A percentile compares a stretch with the other conserved stretches of the same genome.
phyloP scores from a whole-genome alignment of 2,888 invertebrate species.

The Monoplex corrugatus region DNA sequence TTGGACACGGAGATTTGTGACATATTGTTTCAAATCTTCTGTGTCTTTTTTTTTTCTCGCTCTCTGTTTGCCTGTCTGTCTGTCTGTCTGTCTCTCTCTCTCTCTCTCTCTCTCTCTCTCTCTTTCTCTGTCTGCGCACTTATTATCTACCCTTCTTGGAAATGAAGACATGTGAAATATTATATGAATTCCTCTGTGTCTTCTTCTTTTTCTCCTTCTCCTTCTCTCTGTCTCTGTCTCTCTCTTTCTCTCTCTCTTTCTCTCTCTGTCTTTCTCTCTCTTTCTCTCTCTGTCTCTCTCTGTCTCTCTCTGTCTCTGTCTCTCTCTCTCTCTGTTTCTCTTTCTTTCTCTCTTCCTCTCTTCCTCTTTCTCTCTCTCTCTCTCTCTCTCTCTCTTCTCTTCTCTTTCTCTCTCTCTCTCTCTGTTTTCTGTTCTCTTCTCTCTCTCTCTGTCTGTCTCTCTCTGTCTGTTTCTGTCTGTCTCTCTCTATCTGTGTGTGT shows the following conservation, averaged over 20 bases:
- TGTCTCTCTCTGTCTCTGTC: neutral
- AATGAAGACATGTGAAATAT: no score
- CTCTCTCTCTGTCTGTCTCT: no score
- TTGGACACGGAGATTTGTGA: no score
- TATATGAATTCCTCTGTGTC: no score
- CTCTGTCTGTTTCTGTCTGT: neutral
- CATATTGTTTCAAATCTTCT: no score
- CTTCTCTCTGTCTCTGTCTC: neutral
- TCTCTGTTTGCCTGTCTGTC: neutral
- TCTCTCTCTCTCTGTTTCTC: neutral
- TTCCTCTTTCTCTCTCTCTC: neutral
- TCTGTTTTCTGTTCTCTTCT: neutral
- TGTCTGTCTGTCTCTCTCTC: neutral
- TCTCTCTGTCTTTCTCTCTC: neutral
- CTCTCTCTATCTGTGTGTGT: no score
- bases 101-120: neutral
- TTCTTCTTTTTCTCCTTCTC: neutral
- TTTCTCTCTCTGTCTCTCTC: neutral
- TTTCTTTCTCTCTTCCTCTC: neutral
- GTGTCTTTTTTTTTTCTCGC: no score
- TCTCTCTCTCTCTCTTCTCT: neutral
- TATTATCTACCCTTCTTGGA: no score
- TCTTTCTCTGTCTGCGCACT: neutral
- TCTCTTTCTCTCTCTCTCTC: neutral
- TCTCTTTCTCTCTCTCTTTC: slow-evolving; percentile 6